These are phyloP conservation scores for Ecdyonurus torrentis DNA, from an alignment of 2,888 invertebrate genomes.

Conservation along the genomic window DNA sequence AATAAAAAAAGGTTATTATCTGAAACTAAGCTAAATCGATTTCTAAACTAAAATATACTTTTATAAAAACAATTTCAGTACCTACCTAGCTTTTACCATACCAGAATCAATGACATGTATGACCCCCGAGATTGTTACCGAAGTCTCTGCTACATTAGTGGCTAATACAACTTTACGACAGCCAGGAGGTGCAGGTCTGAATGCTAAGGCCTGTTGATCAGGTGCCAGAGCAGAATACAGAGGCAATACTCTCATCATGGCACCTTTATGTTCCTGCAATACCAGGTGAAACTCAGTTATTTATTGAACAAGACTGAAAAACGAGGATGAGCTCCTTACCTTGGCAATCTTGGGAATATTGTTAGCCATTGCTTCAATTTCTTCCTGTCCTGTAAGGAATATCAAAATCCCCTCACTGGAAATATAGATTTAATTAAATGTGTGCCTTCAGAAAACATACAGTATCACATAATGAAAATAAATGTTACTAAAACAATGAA, in stretches of 20 bases:
- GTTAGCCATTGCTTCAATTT: constrained; percentile 73
- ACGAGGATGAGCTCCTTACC: constrained; percentile 23
- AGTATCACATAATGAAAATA: too few relatives aligned
- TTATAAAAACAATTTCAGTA: neutral
- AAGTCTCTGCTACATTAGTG: constrained; percentile 43
- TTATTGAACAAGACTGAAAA: neutral
- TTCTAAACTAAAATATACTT: too few relatives aligned
- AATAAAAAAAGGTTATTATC: neutral
- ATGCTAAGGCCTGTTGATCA: constrained; percentile 30
- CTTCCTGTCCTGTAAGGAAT: constrained; percentile 92
- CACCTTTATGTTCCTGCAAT: constrained; percentile 34
- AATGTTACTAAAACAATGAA: too few relatives aligned
- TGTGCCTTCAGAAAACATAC: neutral
- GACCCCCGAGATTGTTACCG: constrained; percentile 51
- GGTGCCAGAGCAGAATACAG: constrained; percentile 35
- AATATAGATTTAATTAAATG: constrained; percentile 16
- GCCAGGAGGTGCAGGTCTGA: constrained; percentile 27
- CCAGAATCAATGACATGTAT: constrained; percentile 85
- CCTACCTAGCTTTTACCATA: constrained; percentile 68
- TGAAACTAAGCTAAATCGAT: neutral
- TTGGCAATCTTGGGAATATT: constrained; percentile 56
- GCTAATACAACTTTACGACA: constrained; percentile 35
- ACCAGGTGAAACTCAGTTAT: too few relatives aligned
- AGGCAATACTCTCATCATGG: constrained; percentile 52
- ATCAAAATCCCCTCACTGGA: constrained; percentile 76